These are phyloP conservation scores for Caenorhabditis sp. DNA, from an alignment of 2,888 invertebrate species.

Conservation along the genomic window DNA sequence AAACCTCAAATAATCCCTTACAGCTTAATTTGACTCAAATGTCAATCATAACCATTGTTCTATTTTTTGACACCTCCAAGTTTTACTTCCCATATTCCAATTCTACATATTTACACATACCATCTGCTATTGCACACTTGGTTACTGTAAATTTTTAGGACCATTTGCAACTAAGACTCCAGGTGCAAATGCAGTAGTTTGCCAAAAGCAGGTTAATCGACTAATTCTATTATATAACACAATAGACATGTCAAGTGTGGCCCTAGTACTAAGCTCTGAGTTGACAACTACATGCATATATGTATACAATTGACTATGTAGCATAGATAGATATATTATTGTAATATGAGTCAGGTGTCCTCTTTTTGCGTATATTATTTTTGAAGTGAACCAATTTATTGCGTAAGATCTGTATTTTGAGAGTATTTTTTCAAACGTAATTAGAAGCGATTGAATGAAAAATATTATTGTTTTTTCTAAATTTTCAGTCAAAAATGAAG, in stretches of 20 bases:
- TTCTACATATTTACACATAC: background rate
- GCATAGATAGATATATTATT: background rate
- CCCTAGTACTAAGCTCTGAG: background rate
- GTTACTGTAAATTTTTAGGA: background rate
- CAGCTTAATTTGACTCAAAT: too few relatives aligned
- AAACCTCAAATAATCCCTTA: too few relatives aligned
- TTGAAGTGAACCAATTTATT: background rate
- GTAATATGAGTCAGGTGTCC: background rate
- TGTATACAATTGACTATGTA: background rate
- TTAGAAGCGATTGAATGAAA: too few relatives aligned
- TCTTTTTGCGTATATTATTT: background rate
- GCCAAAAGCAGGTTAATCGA: background rate
- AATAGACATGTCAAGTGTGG: conserved; percentile 9
- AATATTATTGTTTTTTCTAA: too few relatives aligned
- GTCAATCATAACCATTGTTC: too few relatives aligned
- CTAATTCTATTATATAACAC: background rate
- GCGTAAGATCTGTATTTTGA: background rate
- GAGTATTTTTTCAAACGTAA: too few relatives aligned
- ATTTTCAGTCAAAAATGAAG: too few relatives aligned
- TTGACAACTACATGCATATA: background rate
- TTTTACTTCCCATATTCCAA: background rate
- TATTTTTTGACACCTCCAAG: too few relatives aligned
- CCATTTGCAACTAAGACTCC: background rate
- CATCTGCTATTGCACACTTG: background rate
- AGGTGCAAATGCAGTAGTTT: background rate